These are phyloP conservation scores for Phyllopteryx taeniolatus DNA, from an alignment of 2,113 vertebrate species.

Conservation along the genomic window DNA sequence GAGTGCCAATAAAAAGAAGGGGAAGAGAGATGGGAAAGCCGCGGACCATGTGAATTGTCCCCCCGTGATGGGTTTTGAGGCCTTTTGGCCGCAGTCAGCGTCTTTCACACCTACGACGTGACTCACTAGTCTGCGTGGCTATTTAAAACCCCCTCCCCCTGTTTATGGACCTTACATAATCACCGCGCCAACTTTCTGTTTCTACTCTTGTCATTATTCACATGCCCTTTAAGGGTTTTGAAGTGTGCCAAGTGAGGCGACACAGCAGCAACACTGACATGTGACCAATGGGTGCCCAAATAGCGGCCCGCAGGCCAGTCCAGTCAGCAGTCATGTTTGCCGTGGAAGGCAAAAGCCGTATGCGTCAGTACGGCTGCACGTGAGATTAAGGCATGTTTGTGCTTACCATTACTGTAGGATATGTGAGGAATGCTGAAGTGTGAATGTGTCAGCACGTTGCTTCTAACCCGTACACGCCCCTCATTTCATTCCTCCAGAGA, in stretches of 20 bases:
- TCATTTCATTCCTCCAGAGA: constrained; percentile 20
- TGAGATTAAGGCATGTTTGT: constrained; percentile 29
- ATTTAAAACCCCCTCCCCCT: constrained; percentile 39
- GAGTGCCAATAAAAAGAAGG: neutral
- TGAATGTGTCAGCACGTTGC: constrained; percentile 18
- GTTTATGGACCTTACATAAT: constrained; percentile 41
- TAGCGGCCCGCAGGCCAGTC: neutral
- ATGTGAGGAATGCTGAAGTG: constrained; percentile 54
- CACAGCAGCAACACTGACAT: neutral
- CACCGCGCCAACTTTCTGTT: constrained; percentile 29
- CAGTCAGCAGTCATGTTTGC: constrained; percentile 30
- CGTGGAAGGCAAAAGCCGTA: constrained; percentile 36
- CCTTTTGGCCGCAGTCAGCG: constrained; percentile 19
- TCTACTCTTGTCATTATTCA: constrained; percentile 21
- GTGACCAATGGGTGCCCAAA: neutral
- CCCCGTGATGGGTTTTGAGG: neutral
- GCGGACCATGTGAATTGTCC: constrained; percentile 9
- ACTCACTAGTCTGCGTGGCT: constrained; percentile 28
- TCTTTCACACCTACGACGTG: constrained; percentile 13
- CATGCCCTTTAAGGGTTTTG: neutral
- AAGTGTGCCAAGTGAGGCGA: neutral
- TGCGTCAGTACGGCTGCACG: constrained; percentile 21
- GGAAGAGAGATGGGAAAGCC: neutral
- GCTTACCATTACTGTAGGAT: constrained; percentile 34
- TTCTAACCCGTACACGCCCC: constrained; percentile 50